Evolutionary conservation across 2,113 vertebrate genomes (phyloP).

Genomic region (Coturnix japonica): DNA sequence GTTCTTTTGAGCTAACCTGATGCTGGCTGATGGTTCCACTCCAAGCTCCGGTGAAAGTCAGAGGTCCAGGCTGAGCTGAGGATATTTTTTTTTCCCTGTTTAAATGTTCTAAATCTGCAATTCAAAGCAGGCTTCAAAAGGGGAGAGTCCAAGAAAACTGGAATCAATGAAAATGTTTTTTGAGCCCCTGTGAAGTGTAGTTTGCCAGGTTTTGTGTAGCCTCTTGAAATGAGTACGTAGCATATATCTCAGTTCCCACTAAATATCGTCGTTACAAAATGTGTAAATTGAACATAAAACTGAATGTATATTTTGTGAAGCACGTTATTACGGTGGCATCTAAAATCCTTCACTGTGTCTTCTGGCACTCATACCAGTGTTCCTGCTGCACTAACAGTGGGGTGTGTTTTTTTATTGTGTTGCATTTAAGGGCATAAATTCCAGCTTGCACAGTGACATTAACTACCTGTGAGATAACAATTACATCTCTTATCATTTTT

Average conservation of each 20-base stretch:
- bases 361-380: constrained; percentile 1
- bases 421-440: constrained; percentile 40
- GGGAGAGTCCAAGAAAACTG: neutral
- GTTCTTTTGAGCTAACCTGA: neutral
- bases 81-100: neutral
- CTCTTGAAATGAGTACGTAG: constrained; percentile 31
- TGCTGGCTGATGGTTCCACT: neutral
- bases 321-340: constrained; percentile 34
- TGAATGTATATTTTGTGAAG: constrained; percentile 46
- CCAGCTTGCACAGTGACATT: neutral
- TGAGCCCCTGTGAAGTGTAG: neutral
- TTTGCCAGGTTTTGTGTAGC: neutral
- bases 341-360: constrained; percentile 36
- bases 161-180: constrained; percentile 35
- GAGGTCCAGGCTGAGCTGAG: constrained; percentile 3
- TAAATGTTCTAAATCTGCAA: constrained; percentile 23
- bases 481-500: constrained; percentile 41
- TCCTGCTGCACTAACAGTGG: neutral
- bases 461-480: constrained; percentile 55
- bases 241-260: neutral
- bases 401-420: neutral
- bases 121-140: constrained; percentile 41
- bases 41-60: neutral
- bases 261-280: constrained; percentile 6
- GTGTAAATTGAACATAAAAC: constrained; percentile 25